phyloP scores from a whole-genome alignment of 2,797 vertebrate genomes.

The Macrochelys suwanniensis region DNA sequence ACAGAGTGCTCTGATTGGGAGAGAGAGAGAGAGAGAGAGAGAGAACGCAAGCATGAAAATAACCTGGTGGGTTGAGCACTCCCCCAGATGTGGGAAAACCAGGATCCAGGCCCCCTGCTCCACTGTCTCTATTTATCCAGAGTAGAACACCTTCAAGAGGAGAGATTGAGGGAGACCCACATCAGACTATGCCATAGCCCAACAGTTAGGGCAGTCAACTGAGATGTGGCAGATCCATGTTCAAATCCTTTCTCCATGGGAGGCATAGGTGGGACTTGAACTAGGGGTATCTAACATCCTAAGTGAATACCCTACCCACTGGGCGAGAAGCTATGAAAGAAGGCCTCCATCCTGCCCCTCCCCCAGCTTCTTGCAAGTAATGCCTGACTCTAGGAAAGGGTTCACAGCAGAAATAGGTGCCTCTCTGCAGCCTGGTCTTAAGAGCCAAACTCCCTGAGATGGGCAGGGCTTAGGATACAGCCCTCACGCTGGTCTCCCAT shows the following conservation, averaged over 20 bases:
- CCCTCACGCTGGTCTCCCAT: not conserved
- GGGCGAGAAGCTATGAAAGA: not conserved
- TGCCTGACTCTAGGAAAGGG: not conserved
- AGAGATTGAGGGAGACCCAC: not conserved
- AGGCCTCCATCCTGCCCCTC: not conserved
- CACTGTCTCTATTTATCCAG: not conserved
- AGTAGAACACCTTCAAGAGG: not conserved
- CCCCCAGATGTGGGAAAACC: not conserved
- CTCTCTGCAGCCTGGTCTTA: not conserved
- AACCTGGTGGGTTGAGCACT: not conserved
- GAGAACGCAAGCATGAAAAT: not conserved
- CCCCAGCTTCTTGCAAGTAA: not conserved
- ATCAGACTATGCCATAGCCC: not conserved
- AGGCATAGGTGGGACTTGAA: not conserved
- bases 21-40: not conserved
- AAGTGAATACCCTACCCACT: not conserved
- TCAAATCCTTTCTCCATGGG: not conserved
- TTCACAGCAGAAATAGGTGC: not conserved
- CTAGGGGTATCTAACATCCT: not conserved
- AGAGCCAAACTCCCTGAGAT: not conserved
- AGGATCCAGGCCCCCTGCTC: not conserved
- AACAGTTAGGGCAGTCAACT: not conserved
- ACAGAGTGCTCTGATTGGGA: not conserved
- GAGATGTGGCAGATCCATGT: not conserved
- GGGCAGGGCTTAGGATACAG: not conserved